These are phyloP conservation scores for Archips crataeganus DNA, from an alignment of 2,888 invertebrate genomes.

Conservation along the genomic window DNA sequence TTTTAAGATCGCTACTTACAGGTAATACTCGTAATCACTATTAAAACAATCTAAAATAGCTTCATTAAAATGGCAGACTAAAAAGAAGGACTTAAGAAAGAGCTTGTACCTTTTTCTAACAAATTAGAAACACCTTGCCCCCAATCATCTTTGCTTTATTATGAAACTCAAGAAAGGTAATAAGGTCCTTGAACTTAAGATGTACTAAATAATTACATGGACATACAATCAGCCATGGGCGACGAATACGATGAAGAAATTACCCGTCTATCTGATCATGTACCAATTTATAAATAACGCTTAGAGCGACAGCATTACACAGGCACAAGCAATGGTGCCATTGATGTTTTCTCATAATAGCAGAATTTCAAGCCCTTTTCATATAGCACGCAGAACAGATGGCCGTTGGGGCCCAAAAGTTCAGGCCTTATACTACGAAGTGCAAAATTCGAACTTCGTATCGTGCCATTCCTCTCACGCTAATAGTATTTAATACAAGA, in stretches of 20 bases:
- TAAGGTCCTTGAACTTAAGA: background rate
- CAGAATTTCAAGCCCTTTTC: no score
- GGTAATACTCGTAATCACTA: background rate
- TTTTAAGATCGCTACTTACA: no score
- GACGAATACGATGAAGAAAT: constrained; percentile 21
- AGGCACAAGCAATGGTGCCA: background rate
- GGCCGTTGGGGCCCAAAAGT: no score
- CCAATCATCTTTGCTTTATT: background rate
- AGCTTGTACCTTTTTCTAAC: background rate
- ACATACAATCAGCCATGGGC: background rate
- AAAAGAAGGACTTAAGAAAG: background rate
- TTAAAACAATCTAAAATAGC: background rate
- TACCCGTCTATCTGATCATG: constrained; percentile 24
- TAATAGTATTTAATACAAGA: no score
- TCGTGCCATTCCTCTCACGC: no score
- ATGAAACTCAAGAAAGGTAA: background rate
- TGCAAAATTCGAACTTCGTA: no score
- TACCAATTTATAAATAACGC: background rate
- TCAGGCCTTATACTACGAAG: no score
- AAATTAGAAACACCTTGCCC: background rate
- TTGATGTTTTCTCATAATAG: background rate
- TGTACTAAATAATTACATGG: background rate
- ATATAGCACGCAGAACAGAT: no score
- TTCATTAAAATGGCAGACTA: background rate
- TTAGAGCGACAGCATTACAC: background rate